Evolutionary conservation across 2,797 vertebrate genomes (phyloP).

Genomic region (Tokudaia muenninki): DNA sequence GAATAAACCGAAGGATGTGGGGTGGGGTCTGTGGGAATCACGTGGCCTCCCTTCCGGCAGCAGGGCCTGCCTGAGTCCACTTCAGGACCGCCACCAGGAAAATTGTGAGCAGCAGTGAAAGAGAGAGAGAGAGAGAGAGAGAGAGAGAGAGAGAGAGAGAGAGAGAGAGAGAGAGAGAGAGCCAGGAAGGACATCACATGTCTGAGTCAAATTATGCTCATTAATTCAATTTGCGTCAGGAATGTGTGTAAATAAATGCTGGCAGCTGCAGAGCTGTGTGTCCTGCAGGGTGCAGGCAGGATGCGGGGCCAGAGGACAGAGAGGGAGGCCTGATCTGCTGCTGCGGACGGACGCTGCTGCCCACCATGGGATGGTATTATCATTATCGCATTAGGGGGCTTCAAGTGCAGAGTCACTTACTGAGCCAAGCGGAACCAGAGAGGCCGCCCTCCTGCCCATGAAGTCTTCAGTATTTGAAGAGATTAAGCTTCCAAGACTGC

Average conservation of each 20-base stretch:
- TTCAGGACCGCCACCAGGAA: conserved; percentile 67
- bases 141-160: conserved; percentile 68
- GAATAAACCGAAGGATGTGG: not conserved
- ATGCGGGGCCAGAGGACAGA: conserved; percentile 82
- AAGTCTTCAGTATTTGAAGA: conserved; percentile 80
- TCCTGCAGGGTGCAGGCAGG: conserved; percentile 90
- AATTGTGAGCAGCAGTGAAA: conserved; percentile 80
- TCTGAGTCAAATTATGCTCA: conserved; percentile 92
- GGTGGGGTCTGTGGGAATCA: not conserved
- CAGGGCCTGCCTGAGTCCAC: not conserved
- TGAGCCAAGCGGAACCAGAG: conserved; percentile 79
- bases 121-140: not conserved
- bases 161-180: conserved; percentile 34
- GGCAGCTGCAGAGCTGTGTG: conserved; percentile 93
- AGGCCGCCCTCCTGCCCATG: conserved; percentile 74
- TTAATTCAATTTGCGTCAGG: conserved; percentile 99
- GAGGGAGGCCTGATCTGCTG: conserved; percentile 81
- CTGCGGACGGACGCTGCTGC: conserved; percentile 77
- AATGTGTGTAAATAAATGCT: conserved; percentile 98
- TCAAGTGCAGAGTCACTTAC: conserved; percentile 75
- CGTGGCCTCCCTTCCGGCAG: not conserved
- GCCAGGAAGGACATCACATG: conserved; percentile 81
- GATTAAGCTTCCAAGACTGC: conserved; percentile 65
- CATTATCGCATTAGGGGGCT: conserved; percentile 79
- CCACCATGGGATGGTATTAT: conserved; percentile 72